Conservation (phyloP, 2,113 vertebrate genomes). For the Cathartes aura region DNA sequence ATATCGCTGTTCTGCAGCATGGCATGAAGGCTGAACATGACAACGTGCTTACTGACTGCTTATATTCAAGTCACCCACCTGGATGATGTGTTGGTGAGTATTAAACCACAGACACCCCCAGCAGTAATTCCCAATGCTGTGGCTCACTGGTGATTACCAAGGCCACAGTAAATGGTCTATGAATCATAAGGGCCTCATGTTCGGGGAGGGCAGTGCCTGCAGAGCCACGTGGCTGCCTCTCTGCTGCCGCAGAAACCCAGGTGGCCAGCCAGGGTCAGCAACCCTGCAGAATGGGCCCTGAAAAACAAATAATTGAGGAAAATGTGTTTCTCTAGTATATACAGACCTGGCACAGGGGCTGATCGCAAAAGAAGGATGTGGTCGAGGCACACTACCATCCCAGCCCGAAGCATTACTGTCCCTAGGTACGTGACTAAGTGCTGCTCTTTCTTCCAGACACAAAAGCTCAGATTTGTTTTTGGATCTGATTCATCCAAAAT, state of each 20-base stretch:
- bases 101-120: background rate
- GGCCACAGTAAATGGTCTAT: background rate
- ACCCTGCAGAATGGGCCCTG: background rate
- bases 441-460: background rate
- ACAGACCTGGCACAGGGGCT: background rate
- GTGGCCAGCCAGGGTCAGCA: background rate
- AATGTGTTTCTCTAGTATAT: background rate
- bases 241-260: background rate
- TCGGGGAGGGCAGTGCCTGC: background rate
- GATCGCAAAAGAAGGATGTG: background rate
- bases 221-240: background rate
- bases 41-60: background rate
- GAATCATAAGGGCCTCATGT: background rate
- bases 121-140: background rate
- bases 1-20: background rate
- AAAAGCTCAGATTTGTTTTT: background rate
- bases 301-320: background rate
- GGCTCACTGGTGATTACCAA: background rate
- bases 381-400: background rate
- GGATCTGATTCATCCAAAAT: constrained; percentile 15
- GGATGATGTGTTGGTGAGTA: background rate
- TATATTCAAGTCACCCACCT: background rate
- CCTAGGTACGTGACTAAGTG: background rate
- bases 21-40: background rate
- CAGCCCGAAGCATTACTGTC: background rate